Percentiles rank a stretch among this genome's conserved stretches.
phyloP scores from a whole-genome alignment of 2,113 vertebrate genomes.

The Struthidea cinerea region DNA sequence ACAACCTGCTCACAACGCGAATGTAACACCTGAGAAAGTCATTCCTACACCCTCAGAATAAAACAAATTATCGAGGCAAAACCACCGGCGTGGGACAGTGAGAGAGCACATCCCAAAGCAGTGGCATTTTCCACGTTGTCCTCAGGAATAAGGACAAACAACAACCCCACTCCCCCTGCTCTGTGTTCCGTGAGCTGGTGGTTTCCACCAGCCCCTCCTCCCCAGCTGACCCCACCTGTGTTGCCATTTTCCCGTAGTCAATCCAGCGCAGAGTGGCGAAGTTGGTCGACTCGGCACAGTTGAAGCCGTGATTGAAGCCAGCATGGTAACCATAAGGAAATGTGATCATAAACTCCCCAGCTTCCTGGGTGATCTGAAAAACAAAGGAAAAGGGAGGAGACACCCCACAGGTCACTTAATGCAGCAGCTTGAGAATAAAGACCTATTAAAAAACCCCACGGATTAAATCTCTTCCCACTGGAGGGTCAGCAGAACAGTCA shows the following conservation, averaged over 20 bases:
- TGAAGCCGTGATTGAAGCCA: conserved; percentile 98
- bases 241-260: conserved; percentile 95
- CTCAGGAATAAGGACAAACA: rapidly evolving
- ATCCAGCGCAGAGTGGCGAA: conserved; percentile 96
- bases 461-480: background rate
- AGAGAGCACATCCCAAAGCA: background rate
- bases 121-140: rapidly evolving
- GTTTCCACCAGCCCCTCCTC: background rate
- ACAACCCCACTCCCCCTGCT: rapidly evolving
- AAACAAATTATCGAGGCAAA: background rate
- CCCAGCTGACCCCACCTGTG: conserved; percentile 75
- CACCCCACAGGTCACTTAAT: background rate
- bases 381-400: background rate
- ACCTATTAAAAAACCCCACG: background rate
- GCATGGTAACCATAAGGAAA: conserved; percentile 97
- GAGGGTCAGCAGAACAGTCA: background rate
- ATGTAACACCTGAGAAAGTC: background rate
- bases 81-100: rapidly evolving
- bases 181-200: background rate
- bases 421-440: background rate
- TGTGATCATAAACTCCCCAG: conserved; percentile 95
- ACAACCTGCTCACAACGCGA: background rate
- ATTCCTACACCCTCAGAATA: background rate
- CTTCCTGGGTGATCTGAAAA: conserved; percentile 91
- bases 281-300: conserved; percentile 97